These are phyloP conservation scores for Drosophila diplacantha DNA, from an alignment of 2,888 invertebrate species.

Conservation along the genomic window DNA sequence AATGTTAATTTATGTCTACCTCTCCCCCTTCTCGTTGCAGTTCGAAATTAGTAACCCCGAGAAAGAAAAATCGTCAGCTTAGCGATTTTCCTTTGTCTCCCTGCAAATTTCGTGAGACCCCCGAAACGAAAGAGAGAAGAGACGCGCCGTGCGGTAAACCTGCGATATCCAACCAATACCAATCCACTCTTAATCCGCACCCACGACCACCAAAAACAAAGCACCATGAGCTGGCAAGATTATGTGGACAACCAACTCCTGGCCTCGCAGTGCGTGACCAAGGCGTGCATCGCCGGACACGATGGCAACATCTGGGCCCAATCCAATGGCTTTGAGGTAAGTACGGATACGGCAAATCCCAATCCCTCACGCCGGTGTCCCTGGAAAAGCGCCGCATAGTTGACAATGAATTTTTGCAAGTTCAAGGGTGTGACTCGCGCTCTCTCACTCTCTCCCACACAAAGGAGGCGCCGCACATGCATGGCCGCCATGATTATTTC, in stretches of 20 bases:
- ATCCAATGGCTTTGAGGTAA: constrained; percentile 95
- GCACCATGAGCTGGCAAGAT: constrained; percentile 96
- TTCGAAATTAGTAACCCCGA: constrained; percentile 61
- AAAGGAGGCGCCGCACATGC: constrained; percentile 28
- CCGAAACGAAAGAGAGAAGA: constrained; percentile 45
- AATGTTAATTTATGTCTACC: constrained; percentile 44
- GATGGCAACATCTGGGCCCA: constrained; percentile 97
- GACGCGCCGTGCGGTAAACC: constrained; percentile 44
- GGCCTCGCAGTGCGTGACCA: constrained; percentile 95
- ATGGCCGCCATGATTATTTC: constrained; percentile 62
- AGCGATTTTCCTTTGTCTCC: constrained; percentile 55
- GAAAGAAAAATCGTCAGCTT: constrained; percentile 42
- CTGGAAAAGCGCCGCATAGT: constrained; percentile 17
- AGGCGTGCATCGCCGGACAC: constrained; percentile 96
- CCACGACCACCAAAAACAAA: constrained; percentile 73
- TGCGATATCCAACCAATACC: constrained; percentile 19
- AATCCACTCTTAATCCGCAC: constrained; percentile 44
- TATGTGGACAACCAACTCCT: constrained; percentile 98
- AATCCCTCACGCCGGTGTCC: not conserved
- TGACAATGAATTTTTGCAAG: constrained; percentile 68
- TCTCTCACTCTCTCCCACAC: constrained; percentile 34
- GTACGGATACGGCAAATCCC: constrained; percentile 77
- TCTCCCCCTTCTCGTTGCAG: constrained; percentile 62
- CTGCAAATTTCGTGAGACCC: constrained; percentile 53
- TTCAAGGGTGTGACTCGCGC: constrained; percentile 77